phyloP scores from a whole-genome alignment of 2,797 vertebrate species.

The Rachycentron canadum region DNA sequence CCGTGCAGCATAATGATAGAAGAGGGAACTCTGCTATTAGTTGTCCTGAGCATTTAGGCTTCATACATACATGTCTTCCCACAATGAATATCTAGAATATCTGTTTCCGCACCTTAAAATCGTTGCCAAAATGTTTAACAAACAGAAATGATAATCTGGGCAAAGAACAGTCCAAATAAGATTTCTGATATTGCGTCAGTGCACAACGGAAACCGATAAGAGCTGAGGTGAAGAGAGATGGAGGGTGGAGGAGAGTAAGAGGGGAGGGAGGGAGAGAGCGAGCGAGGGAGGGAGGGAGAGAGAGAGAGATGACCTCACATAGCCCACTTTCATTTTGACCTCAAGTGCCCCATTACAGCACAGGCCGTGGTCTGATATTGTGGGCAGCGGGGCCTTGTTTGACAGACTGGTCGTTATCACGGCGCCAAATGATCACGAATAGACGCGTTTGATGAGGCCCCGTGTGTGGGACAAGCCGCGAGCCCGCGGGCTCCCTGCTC shows the following conservation, averaged over 20 bases:
- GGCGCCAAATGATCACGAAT: slow-evolving; percentile 33
- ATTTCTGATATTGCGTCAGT: neutral
- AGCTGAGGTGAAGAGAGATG: neutral
- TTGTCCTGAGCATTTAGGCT: neutral
- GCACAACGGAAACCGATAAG: slow-evolving; percentile 8
- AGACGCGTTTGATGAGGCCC: slow-evolving; percentile 43
- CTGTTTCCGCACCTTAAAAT: neutral
- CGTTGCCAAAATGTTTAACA: neutral
- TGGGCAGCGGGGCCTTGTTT: slow-evolving; percentile 16
- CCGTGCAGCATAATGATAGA: neutral
- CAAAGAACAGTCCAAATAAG: neutral
- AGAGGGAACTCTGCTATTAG: neutral
- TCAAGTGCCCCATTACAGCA: slow-evolving; percentile 47
- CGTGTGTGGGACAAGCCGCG: neutral
- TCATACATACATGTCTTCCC: neutral
- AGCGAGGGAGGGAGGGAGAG: slow-evolving; percentile 5
- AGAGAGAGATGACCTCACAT: slow-evolving; percentile 59
- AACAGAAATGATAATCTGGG: neutral
- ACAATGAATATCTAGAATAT: neutral
- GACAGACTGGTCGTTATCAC: slow-evolving; percentile 44
- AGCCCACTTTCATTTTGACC: slow-evolving; percentile 65
- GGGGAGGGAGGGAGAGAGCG: neutral
- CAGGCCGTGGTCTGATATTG: slow-evolving; percentile 9
- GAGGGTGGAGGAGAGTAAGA: neutral
- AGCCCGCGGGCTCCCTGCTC: slow-evolving; percentile 27